These are phyloP conservation scores for Corydoras maculifer DNA, from an alignment of 2,113 vertebrate species.

Conservation along the genomic window DNA sequence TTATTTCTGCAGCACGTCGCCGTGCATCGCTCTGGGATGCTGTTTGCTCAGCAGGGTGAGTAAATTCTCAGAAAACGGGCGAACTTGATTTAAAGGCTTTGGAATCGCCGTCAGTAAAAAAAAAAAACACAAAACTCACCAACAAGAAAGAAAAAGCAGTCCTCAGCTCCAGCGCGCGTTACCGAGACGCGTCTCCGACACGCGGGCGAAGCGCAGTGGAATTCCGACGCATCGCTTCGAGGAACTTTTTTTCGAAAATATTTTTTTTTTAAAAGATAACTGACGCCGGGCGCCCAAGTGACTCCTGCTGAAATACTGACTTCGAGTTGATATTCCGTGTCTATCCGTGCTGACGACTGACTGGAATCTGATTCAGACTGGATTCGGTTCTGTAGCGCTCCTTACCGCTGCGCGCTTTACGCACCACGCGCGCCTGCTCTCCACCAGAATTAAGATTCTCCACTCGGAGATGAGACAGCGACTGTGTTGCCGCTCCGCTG, in stretches of 20 bases:
- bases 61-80: too few relatives aligned
- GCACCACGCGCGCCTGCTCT: not conserved
- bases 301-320: not conserved
- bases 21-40: too few relatives aligned
- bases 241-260: not conserved
- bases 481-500: conserved; percentile 18
- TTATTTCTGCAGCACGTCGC: too few relatives aligned
- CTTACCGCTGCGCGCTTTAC: not conserved
- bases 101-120: too few relatives aligned
- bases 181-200: not conserved
- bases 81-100: too few relatives aligned
- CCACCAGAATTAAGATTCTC: not conserved
- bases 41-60: too few relatives aligned
- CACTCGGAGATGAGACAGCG: not conserved
- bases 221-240: conserved; percentile 21
- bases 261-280: not conserved
- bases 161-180: conserved; percentile 4
- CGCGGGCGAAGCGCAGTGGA: not conserved
- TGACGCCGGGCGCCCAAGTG: not conserved
- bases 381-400: not conserved
- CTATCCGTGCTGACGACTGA: not conserved
- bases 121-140: too few relatives aligned
- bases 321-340: not conserved
- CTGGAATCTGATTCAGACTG: too few relatives aligned
- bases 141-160: not conserved